These are phyloP conservation scores for Cryptus viduatorius DNA, from an alignment of 2,888 invertebrate species.

Conservation along the genomic window DNA sequence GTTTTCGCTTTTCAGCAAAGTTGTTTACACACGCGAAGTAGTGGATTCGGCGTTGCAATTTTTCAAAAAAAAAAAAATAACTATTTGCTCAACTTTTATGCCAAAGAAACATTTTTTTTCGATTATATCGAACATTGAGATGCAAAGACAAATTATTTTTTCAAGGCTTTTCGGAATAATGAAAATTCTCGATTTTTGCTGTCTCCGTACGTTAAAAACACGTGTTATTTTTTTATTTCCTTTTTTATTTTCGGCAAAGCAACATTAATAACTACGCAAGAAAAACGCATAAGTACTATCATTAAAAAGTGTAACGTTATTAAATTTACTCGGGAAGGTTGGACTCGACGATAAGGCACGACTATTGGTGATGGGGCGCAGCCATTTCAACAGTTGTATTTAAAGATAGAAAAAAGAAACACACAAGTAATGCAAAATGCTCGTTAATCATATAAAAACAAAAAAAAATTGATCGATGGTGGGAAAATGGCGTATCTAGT, in stretches of 20 bases:
- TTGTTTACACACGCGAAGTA: not conserved
- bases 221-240: not conserved
- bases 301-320: not conserved
- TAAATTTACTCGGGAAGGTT: not conserved
- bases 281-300: not conserved
- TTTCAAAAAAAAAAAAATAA: not conserved
- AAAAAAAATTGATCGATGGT: conserved; percentile 25
- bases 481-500: conserved; percentile 1
- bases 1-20: not conserved
- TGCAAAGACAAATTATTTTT: not conserved
- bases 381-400: not conserved
- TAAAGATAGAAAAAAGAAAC: conserved; percentile 5
- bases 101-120: not conserved
- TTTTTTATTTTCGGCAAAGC: not conserved
- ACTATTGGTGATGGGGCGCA: not conserved
- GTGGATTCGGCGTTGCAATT: conserved; percentile 1
- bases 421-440: not conserved
- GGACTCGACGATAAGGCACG: not conserved
- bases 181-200: not conserved
- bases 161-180: not conserved
- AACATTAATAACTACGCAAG: not conserved
- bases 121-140: not conserved
- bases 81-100: conserved; percentile 15
- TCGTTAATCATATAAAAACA: conserved; percentile 4
- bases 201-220: not conserved